phyloP scores from a whole-genome alignment of 2,797 vertebrate genomes.

The Sphenodon punctatus region DNA sequence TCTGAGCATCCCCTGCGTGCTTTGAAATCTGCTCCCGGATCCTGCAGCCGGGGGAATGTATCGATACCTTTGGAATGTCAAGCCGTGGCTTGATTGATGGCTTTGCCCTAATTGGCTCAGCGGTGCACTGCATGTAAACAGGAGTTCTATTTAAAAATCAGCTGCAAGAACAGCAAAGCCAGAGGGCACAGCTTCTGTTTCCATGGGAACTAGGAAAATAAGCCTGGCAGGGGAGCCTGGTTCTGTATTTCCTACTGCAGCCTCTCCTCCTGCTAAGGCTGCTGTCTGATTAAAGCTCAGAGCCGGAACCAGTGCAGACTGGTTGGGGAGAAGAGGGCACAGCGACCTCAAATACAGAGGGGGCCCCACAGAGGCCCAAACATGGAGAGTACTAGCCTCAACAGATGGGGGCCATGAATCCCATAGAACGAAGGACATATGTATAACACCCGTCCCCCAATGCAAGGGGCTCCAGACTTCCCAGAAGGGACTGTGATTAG shows the following conservation, averaged over 20 bases:
- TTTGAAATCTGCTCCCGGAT: fast-evolving
- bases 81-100: fast-evolving
- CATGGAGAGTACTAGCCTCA: too few species aligned
- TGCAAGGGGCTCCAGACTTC: too few species aligned
- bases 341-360: too few species aligned
- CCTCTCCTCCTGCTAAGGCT: fast-evolving
- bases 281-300: too few species aligned
- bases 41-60: fast-evolving
- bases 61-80: background rate
- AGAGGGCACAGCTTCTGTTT: background rate
- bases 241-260: fast-evolving
- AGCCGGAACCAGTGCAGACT: too few species aligned
- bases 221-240: background rate
- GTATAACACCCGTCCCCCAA: too few species aligned
- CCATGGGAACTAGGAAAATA: constrained; percentile 6
- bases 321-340: too few species aligned
- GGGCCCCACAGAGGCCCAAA: too few species aligned
- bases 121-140: fast-evolving
- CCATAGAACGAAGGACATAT: too few species aligned
- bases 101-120: fast-evolving
- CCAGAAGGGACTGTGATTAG: too few species aligned
- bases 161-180: background rate
- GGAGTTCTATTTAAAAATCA: constrained; percentile 18
- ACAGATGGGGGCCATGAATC: too few species aligned
- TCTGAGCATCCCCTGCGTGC: fast-evolving